These are phyloP conservation scores for Zapus hudsonius DNA, from an alignment of 2,113 vertebrate genomes.

Conservation along the genomic window DNA sequence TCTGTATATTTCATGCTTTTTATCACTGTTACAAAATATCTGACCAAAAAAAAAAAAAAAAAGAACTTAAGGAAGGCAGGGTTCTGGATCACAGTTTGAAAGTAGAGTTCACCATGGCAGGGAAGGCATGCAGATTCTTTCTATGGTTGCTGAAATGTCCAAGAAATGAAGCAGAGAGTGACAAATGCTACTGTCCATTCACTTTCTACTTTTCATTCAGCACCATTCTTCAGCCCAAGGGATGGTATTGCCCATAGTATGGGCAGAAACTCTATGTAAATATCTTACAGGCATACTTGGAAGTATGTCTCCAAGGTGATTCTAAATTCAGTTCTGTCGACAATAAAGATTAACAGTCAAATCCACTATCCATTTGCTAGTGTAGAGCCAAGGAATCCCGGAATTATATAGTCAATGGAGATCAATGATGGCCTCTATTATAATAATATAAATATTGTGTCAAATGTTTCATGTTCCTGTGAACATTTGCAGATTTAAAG, in stretches of 20 bases:
- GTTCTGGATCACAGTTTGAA: background rate
- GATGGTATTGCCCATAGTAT: too few relatives aligned
- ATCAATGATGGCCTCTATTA: background rate
- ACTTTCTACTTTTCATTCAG: background rate
- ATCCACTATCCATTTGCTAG: background rate
- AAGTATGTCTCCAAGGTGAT: background rate
- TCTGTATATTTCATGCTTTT: background rate
- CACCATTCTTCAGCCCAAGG: background rate
- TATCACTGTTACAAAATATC: background rate
- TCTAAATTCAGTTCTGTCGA: background rate
- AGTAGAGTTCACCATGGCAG: background rate
- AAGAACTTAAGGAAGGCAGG: too few relatives aligned
- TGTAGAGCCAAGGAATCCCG: background rate
- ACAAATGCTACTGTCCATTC: background rate
- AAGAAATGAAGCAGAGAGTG: background rate
- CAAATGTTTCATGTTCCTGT: background rate
- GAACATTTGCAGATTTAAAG: background rate
- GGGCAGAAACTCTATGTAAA: too few relatives aligned
- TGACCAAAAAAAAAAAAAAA: too few relatives aligned
- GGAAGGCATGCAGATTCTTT: too few relatives aligned
- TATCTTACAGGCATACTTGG: background rate
- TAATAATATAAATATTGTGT: background rate
- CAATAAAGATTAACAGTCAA: background rate
- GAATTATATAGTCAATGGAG: background rate
- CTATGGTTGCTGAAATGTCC: too few relatives aligned